These are phyloP conservation scores for Blera fallax DNA, from an alignment of 2,888 invertebrate genomes.

Conservation along the genomic window DNA sequence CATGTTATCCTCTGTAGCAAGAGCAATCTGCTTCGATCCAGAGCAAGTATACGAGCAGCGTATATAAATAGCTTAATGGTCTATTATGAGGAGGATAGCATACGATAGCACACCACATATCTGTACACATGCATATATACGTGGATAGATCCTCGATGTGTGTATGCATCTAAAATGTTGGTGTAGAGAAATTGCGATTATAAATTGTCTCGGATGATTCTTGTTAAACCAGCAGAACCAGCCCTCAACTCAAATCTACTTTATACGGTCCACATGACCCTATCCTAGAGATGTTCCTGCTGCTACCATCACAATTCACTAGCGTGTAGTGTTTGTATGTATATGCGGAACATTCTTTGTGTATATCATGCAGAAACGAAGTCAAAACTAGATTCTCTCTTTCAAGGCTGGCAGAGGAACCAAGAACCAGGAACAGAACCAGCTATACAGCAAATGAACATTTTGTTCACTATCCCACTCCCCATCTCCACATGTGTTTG, in stretches of 20 bases:
- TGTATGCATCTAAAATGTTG: conserved; percentile 39
- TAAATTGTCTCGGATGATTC: conserved; percentile 73
- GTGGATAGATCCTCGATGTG: not conserved
- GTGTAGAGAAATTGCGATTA: conserved; percentile 68
- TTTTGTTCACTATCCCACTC: conserved; percentile 28
- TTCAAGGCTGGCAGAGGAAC: conserved; percentile 26
- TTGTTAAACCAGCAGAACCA: conserved; percentile 72
- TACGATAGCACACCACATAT: not conserved
- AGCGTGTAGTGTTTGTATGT: not conserved
- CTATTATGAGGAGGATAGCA: conserved; percentile 65
- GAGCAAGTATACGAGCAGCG: conserved; percentile 17
- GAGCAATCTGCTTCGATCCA: conserved; percentile 60
- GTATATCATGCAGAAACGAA: conserved; percentile 54
- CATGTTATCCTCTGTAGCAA: conserved; percentile 51
- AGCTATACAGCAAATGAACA: conserved; percentile 62
- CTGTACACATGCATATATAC: no score
- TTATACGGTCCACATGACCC: conserved; percentile 8
- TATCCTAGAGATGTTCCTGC: conserved; percentile 1
- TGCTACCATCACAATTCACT: conserved; percentile 26
- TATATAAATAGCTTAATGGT: conserved; percentile 72
- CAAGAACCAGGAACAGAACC: conserved; percentile 55
- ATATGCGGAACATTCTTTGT: conserved; percentile 61
- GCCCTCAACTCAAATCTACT: conserved; percentile 30
- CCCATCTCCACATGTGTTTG: not conserved
- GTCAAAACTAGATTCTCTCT: conserved; percentile 58